Evolutionary conservation across 1,140 invertebrate species (phyloP).

Genomic region (Hyphantria cunea): DNA sequence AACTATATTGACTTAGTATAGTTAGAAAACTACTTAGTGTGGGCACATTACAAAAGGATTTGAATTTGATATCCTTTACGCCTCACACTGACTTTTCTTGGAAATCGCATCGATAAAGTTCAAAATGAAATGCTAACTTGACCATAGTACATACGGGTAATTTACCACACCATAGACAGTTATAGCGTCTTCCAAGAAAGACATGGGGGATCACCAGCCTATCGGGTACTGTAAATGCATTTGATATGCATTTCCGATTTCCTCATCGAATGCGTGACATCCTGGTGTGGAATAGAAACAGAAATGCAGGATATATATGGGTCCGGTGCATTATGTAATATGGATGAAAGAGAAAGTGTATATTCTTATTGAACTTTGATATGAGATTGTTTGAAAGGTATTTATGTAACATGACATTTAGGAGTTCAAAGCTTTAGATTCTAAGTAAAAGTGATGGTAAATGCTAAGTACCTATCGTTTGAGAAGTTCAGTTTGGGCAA

Average conservation of each 20-base stretch:
- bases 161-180: no score
- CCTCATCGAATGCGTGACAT: slow-evolving; percentile 19
- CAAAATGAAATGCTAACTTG: no score
- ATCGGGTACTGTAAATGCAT: neutral
- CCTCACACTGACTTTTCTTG: no score
- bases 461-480: no score
- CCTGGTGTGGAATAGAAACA: slow-evolving; percentile 25
- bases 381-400: neutral
- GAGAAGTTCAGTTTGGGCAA: no score
- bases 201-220: neutral
- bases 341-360: slow-evolving; percentile 33
- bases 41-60: no score
- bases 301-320: slow-evolving; percentile 20
- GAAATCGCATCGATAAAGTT: no score
- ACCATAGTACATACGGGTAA: no score
- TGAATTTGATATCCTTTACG: no score
- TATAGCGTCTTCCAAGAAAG: neutral
- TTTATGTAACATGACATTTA: slow-evolving; percentile 28
- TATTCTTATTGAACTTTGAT: slow-evolving; percentile 24
- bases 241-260: slow-evolving; percentile 26
- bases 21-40: no score
- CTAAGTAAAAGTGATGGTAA: neutral
- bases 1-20: no score
- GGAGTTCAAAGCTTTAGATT: slow-evolving; percentile 15
- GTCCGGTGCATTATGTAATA: slow-evolving; percentile 22